Conservation (phyloP, 2,888 invertebrate genomes). For the Stenurella melanura region DNA sequence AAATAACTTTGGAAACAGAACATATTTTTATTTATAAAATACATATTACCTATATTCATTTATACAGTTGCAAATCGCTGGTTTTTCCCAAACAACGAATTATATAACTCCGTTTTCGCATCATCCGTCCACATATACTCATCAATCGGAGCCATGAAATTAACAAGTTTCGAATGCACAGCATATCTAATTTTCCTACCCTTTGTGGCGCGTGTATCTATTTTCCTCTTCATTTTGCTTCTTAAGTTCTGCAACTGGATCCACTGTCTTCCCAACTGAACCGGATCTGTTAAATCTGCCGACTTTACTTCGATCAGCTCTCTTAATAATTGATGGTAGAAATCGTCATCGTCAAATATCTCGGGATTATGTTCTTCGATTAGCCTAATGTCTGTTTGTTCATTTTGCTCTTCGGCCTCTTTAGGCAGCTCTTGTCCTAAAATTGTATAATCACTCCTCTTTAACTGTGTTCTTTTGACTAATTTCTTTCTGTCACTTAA, state of each 20-base stretch:
- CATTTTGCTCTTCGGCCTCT: slow-evolving; percentile 55
- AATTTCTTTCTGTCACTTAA: slow-evolving; percentile 86
- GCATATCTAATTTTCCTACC: slow-evolving; percentile 92
- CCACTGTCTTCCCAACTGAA: slow-evolving; percentile 92
- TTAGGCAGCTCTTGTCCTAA: slow-evolving; percentile 75
- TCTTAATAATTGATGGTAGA: slow-evolving; percentile 93
- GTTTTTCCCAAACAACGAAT: slow-evolving; percentile 85
- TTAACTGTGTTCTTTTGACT: slow-evolving; percentile 85
- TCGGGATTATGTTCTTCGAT: slow-evolving; percentile 82
- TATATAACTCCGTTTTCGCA: slow-evolving; percentile 86
- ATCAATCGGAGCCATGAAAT: slow-evolving; percentile 91
- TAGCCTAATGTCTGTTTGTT: slow-evolving; percentile 49
- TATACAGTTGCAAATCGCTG: slow-evolving; percentile 48
- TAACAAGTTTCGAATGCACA: slow-evolving; percentile 89
- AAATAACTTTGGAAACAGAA: neutral
- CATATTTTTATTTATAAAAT: neutral
- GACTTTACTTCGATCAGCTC: slow-evolving; percentile 96
- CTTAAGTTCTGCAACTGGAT: slow-evolving; percentile 93
- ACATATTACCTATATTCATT: neutral
- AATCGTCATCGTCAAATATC: slow-evolving; percentile 97
- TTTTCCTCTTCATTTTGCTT: slow-evolving; percentile 92
- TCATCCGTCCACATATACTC: slow-evolving; percentile 84
- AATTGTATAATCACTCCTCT: slow-evolving; percentile 83
- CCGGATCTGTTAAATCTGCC: slow-evolving; percentile 87
- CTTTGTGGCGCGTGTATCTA: slow-evolving; percentile 96